Evolutionary conservation across 2,797 vertebrate genomes (phyloP).

Genomic region (Micromesistius poutassou): DNA sequence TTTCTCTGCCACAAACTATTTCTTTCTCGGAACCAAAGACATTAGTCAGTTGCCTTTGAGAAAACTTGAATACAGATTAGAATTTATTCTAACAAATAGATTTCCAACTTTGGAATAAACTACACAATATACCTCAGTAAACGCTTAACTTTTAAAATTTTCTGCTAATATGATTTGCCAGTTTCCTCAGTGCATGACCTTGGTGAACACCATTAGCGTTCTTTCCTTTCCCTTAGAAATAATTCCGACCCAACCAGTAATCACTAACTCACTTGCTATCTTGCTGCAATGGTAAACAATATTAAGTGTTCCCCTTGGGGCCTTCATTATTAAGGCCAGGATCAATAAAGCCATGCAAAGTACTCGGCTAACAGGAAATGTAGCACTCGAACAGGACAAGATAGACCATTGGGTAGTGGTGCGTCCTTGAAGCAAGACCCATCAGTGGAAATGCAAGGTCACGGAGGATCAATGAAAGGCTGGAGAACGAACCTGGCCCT

Average conservation of each 20-base stretch:
- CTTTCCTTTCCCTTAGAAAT: constrained; percentile 23
- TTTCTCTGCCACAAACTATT: not conserved
- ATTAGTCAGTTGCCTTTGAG: not conserved
- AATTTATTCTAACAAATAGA: too few species aligned
- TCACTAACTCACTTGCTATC: constrained; percentile 34
- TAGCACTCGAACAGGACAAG: constrained; percentile 27
- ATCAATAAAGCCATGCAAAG: constrained; percentile 43
- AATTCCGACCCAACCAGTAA: constrained; percentile 37
- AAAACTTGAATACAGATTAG: not conserved
- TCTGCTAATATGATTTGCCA: constrained; percentile 53
- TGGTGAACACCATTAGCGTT: constrained; percentile 55
- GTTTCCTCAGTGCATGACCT: constrained; percentile 41
- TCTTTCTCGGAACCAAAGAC: not conserved
- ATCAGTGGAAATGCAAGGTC: constrained; percentile 52
- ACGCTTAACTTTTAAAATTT: too few species aligned
- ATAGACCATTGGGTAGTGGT: constrained; percentile 15
- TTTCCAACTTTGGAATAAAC: too few species aligned
- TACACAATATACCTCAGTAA: too few species aligned
- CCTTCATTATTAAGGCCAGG: constrained; percentile 35
- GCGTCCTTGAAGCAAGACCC: constrained; percentile 39
- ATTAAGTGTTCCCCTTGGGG: constrained; percentile 36
- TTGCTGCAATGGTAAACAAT: constrained; percentile 32
- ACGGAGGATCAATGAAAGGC: constrained; percentile 56
- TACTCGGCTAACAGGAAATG: constrained; percentile 36
- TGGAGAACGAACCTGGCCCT: constrained; percentile 4